Evolutionary conservation across 2,888 invertebrate species (phyloP), one percentile per base, ranked within the genome.

Genomic region (Ophion slaviceki): DNA sequence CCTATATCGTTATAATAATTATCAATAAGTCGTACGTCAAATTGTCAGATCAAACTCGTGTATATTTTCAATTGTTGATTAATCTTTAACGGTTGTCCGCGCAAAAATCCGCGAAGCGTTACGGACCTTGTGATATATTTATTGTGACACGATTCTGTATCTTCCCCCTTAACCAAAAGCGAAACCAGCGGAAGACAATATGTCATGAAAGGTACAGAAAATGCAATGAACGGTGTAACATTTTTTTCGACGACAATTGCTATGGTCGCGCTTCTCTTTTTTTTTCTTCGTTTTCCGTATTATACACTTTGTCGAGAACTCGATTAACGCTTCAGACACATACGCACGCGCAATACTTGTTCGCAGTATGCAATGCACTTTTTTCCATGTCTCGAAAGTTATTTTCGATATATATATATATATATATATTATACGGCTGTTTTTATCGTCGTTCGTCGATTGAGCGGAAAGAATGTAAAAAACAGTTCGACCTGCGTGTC

Each of bases 161-260:
- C 88, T 90, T 88, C 86, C 85, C 85, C 57, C 40, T 84, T 28
- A 70, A 84, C 87, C 89, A 79, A 92, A 93, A 93, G 93, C 92
- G 86, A 93, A 92, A 92, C 92, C 92, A 86, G 89, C 91, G 92
- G 92, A 93, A 92, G 92, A 92, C 89, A 92, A 89, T 93, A 91
- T 92, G 90, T 92, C 91, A 89, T 93, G 93, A 86, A 86, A 93
- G 93, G 93, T 93, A 93, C 91, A 90, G 84, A 90, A 75, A 72
- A 88, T 79, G 87, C 79, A 88, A 86, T 82, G 84, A 88, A 74
- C 24, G 24, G n/a, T 57, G 24, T 78, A 70, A 40, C 40, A 40
- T 68, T 68, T 67, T 24, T 72, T 45, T 72, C 17, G 59, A 77
- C 67, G 36, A 61, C 28, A 59, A 68, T 5, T 61, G 36, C 20